These are phyloP conservation scores for Craseonycteris thonglongyai DNA, from an alignment of 2,113 vertebrate species.

Conservation along the genomic window DNA sequence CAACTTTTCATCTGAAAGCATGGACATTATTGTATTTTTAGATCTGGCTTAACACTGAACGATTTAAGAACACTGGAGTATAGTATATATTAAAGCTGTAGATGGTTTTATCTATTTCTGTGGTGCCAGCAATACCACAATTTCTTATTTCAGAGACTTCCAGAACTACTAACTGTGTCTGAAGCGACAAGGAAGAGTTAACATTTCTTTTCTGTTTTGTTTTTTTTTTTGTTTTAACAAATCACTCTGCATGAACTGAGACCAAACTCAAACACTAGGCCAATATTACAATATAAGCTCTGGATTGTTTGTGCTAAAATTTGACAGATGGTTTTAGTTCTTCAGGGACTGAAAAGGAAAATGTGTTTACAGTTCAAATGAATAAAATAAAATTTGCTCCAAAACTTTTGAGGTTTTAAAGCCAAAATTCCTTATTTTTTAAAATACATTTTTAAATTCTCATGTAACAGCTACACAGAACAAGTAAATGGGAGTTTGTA, in stretches of 20 bases:
- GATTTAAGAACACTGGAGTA: not conserved
- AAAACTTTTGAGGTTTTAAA: not conserved
- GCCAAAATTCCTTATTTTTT: not conserved
- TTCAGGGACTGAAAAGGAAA: not conserved
- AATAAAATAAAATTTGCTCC: not conserved
- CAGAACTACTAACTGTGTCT: not conserved
- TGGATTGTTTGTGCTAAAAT: not conserved
- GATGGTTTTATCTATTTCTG: not conserved
- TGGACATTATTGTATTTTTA: not conserved
- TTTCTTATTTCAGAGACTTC: not conserved
- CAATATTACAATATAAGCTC: not conserved
- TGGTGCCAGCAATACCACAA: not conserved
- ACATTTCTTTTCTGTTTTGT: not conserved
- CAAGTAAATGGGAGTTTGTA: not conserved
- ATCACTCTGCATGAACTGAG: not conserved
- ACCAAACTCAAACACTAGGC: not conserved
- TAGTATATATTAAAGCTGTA: not conserved
- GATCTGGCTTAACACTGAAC: not conserved
- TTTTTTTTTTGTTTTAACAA: conserved; percentile 24
- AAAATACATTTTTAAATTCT: not conserved
- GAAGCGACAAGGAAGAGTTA: not conserved
- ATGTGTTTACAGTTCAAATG: not conserved
- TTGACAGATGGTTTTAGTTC: not conserved
- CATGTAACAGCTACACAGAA: not conserved
- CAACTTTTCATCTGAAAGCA: not conserved